Evolutionary conservation across 1,140 invertebrate genomes (phyloP), one percentile per base, ranked within the genome.

Genomic region (Nasonia vitripennis): DNA sequence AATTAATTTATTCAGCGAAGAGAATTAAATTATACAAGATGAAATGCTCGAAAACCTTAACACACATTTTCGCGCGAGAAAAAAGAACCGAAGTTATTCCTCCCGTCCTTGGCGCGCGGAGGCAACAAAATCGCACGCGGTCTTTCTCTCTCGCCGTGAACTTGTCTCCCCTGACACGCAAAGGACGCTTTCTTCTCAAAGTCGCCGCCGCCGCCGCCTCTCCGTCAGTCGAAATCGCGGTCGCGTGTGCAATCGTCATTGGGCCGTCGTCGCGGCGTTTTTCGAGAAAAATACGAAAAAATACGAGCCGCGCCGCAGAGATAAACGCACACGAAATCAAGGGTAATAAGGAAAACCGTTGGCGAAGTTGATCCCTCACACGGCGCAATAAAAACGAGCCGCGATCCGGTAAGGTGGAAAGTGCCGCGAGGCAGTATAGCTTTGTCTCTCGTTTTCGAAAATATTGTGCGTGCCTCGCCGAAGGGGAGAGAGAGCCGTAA

Each of bases 111-210:
- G 51, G 17, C 2, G 17, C 2, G 17, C 41, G 34, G 34, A 23
- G 70, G 31, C 5, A 71, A 71, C 10, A 12, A 31, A 31, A 71
- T 71, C 34, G 23, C 23, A 31, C 31, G 27, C 27, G 27, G 27
- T 34, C 31, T 37, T 37, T 74, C 14, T 17, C 71, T 45, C 73
- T 75, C 73, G 23, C 0, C 2, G n/a, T 3, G 23, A 27, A 23
- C 41, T 23, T 20, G 41, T 23, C 3, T 9, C 73, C 17, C 23
- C 55, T 62, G 55, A 23, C 34, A 34, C 51, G 51, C 67, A 34
- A 78, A 78, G 27, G 45, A 62, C 77, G 23, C 27, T 55, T 51
- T 78, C 48, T 23, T 62, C 17, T 78, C 48, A 78, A 78, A 78
- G 48, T 78, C 77, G 48, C 48, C 77, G 77, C 3, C 48, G 48